Evolutionary conservation across 2,113 vertebrate species (phyloP).

Genomic region (Siphamia tubifer): DNA sequence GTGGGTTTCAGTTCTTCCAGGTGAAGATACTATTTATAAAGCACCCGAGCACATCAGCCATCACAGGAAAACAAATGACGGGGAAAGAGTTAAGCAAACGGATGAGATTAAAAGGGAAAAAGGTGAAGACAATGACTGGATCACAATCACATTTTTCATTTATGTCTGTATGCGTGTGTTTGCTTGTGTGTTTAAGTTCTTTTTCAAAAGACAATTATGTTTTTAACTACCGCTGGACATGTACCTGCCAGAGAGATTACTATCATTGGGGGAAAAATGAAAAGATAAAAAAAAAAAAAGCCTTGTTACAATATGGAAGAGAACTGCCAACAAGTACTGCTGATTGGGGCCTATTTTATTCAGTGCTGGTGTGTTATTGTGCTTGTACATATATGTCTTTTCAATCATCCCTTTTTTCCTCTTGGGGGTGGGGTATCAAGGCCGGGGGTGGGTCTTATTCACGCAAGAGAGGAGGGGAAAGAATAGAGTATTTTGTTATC

Average conservation of each 20-base stretch:
- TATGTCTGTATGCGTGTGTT: conserved; percentile 31
- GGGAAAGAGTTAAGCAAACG: neutral
- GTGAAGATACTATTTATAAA: conserved; percentile 43
- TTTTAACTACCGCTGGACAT: conserved; percentile 73
- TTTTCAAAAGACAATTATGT: conserved; percentile 49
- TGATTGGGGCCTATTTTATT: conserved; percentile 85
- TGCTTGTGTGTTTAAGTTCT: conserved; percentile 35
- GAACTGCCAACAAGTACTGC: conserved; percentile 83
- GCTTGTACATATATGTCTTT: conserved; percentile 92
- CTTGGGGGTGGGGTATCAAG: conserved; percentile 77
- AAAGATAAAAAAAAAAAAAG: conserved; percentile 31
- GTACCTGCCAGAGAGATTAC: conserved; percentile 83
- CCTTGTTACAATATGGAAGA: conserved; percentile 78
- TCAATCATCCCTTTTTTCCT: conserved; percentile 85
- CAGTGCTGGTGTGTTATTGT: conserved; percentile 89
- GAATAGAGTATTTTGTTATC: conserved; percentile 97
- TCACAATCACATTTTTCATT: conserved; percentile 55
- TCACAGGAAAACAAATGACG: neutral
- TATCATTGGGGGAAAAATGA: conserved; percentile 34
- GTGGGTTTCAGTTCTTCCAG: conserved; percentile 55
- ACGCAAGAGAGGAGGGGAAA: conserved; percentile 70
- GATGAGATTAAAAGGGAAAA: conserved; percentile 38
- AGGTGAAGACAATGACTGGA: conserved; percentile 68
- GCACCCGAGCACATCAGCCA: conserved; percentile 19
- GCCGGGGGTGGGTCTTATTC: conserved; percentile 76